Evolutionary conservation across 2,797 vertebrate species (phyloP).

Genomic region (Anabas testudineus): DNA sequence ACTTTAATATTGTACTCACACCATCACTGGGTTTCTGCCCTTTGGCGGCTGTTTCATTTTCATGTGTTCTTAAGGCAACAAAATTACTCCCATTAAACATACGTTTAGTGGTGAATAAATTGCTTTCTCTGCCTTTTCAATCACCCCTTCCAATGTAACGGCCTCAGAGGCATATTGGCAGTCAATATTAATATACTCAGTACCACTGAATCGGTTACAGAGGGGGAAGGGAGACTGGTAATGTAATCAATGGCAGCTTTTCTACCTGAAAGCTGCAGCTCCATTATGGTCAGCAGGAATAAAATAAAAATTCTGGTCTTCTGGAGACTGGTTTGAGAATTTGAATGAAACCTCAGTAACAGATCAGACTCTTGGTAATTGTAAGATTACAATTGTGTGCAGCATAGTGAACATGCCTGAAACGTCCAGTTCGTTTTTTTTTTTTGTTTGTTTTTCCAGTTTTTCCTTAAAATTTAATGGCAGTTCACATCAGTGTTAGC

Average conservation of each 20-base stretch:
- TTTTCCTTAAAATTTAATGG: slow-evolving; percentile 71
- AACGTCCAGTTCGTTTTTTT: slow-evolving; percentile 3
- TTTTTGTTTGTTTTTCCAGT: slow-evolving; percentile 18
- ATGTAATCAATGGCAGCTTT: slow-evolving; percentile 77
- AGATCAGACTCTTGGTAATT: slow-evolving; percentile 31
- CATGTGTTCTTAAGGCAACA: slow-evolving; percentile 70
- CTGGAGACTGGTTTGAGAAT: slow-evolving; percentile 12
- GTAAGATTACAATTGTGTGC: slow-evolving; percentile 39
- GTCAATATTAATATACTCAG: slow-evolving; percentile 87
- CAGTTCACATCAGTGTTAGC: slow-evolving; percentile 76
- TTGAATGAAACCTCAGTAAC: slow-evolving; percentile 32
- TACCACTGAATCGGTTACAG: slow-evolving; percentile 64
- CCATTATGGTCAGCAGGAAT: slow-evolving; percentile 64
- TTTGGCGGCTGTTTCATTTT: slow-evolving; percentile 68
- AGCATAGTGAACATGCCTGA: slow-evolving; percentile 45
- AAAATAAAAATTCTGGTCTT: slow-evolving; percentile 49
- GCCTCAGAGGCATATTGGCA: slow-evolving; percentile 72
- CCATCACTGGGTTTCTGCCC: slow-evolving; percentile 52
- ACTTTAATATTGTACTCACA: slow-evolving; percentile 58
- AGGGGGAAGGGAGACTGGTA: slow-evolving; percentile 59
- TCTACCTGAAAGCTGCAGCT: slow-evolving; percentile 54
- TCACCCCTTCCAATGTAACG: slow-evolving; percentile 71
- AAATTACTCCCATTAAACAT: slow-evolving; percentile 80
- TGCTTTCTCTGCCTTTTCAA: slow-evolving; percentile 80
- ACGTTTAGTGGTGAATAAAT: slow-evolving; percentile 79